Percentiles rank a stretch among this genome's conserved stretches.
Conservation (phyloP, 2,113 vertebrate genomes). For the Sceloporus tristichus region DNA sequence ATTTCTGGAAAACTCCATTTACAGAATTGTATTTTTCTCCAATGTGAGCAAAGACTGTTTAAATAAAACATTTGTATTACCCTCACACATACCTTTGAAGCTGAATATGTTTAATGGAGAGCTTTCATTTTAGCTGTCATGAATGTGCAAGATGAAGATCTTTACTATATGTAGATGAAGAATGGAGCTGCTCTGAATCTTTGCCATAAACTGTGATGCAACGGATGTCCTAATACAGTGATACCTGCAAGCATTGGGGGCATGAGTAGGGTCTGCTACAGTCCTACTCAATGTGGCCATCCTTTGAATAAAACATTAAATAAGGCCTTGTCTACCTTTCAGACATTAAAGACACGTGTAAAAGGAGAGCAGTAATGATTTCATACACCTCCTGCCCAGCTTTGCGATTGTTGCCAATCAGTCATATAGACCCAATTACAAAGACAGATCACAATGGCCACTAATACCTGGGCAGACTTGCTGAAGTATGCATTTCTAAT, state of each 20-base stretch:
- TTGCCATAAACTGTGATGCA: conserved; percentile 12
- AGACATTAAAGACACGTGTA: conserved; percentile 54
- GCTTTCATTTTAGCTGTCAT: neutral
- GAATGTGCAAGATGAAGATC: neutral
- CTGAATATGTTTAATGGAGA: neutral
- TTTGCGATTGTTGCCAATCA: conserved; percentile 51
- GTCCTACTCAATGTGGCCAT: conserved; percentile 30
- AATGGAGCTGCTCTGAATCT: conserved; percentile 7
- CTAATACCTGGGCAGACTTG: conserved; percentile 34
- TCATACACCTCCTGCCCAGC: conserved; percentile 48
- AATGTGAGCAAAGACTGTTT: neutral
- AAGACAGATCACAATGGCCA: conserved; percentile 57
- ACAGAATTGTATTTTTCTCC: neutral
- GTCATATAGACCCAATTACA: conserved; percentile 43
- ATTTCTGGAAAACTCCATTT: no score
- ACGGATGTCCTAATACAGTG: conserved; percentile 19
- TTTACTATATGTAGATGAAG: neutral
- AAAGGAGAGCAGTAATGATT: conserved; percentile 60
- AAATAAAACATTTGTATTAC: neutral
- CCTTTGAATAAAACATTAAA: conserved; percentile 69
- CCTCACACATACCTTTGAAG: neutral
- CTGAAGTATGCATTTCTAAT: conserved; percentile 36
- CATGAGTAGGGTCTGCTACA: neutral
- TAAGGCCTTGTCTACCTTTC: conserved; percentile 61
- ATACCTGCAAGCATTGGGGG: conserved; percentile 17